These are phyloP conservation scores for Tineola bisselliella DNA, from an alignment of 2,888 invertebrate species.

Conservation along the genomic window DNA sequence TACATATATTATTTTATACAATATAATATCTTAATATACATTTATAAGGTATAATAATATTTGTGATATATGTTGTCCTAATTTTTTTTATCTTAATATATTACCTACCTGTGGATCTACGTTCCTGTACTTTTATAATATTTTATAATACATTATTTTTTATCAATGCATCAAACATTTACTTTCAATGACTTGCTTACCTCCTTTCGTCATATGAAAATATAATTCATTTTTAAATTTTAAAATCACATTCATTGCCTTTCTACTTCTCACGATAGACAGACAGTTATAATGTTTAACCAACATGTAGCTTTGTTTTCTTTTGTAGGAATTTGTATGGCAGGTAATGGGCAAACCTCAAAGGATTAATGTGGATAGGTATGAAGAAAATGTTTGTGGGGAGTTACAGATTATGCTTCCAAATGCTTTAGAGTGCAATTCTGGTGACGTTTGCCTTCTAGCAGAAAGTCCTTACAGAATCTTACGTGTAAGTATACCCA, in stretches of 20 bases:
- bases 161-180: no score
- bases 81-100: no score
- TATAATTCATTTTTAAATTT: no score
- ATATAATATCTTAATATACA: no score
- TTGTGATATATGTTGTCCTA: no score
- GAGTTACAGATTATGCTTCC: slow-evolving; percentile 70
- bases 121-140: no score
- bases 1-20: no score
- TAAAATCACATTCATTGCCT: not conserved
- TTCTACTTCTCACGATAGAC: not conserved
- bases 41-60: no score
- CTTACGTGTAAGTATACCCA: slow-evolving; percentile 70
- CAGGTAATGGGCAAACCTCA: slow-evolving; percentile 28
- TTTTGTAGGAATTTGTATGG: slow-evolving; percentile 57
- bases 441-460: slow-evolving; percentile 75
- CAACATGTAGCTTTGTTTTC: not conserved
- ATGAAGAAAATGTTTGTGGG: slow-evolving; percentile 24
- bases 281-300: not conserved
- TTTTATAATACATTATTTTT: no score
- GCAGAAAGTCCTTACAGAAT: slow-evolving; percentile 80
- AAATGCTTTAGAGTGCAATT: slow-evolving; percentile 30
- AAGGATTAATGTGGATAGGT: slow-evolving; percentile 17
- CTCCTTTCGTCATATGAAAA: no score
- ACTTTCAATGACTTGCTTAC: no score
- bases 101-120: no score